Evolutionary conservation across 2,113 vertebrate species (phyloP).

Genomic region (Cavia porcellus): DNA sequence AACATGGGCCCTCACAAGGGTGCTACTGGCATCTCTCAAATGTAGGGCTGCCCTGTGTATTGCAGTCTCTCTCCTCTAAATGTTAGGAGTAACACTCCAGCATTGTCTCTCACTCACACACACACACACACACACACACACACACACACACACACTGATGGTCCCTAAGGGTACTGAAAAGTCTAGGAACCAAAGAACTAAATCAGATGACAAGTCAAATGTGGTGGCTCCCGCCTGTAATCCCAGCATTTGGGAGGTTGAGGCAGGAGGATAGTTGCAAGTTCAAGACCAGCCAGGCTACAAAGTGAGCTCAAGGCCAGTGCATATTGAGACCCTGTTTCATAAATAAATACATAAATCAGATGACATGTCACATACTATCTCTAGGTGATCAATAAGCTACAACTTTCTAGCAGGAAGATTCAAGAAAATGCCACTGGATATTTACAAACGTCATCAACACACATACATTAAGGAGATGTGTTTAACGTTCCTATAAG

Average conservation of each 20-base stretch:
- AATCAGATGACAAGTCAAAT: neutral
- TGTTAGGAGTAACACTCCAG: neutral
- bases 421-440: neutral
- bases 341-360: too few relatives aligned
- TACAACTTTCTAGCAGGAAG: neutral
- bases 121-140: neutral
- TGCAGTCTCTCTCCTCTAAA: neutral
- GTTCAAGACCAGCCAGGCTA: too few relatives aligned
- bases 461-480: neutral
- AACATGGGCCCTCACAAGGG: neutral
- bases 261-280: too few relatives aligned
- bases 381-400: neutral
- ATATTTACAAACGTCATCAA: neutral
- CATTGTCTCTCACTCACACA: neutral
- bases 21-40: neutral
- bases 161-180: neutral
- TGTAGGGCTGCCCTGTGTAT: neutral
- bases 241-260: too few relatives aligned
- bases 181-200: neutral
- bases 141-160: neutral
- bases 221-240: too few relatives aligned
- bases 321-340: too few relatives aligned
- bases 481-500: neutral
- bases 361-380: neutral
- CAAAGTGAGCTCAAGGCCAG: too few relatives aligned